Evolutionary conservation across 2,113 vertebrate genomes (phyloP).

Genomic region (Atlantisia rogersi): DNA sequence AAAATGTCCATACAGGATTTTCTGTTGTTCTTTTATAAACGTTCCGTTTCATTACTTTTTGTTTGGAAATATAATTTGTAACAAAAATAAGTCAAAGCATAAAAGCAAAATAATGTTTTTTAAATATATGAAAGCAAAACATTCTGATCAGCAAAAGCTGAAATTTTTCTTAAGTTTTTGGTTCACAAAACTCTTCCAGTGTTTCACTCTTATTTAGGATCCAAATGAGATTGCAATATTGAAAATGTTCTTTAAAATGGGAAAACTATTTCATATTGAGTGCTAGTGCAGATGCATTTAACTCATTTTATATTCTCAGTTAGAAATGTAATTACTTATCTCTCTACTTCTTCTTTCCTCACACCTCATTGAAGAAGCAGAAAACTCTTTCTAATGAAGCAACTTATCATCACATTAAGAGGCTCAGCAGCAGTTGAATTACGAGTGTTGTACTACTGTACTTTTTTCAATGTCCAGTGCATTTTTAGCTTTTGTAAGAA

Average conservation of each 20-base stretch:
- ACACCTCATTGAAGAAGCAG: slow-evolving; percentile 11
- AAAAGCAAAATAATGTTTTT: background rate
- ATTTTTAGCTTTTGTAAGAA: background rate
- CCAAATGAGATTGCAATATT: background rate
- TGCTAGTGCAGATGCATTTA: background rate
- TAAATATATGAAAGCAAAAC: background rate
- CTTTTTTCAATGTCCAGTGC: background rate
- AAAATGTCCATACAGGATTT: background rate
- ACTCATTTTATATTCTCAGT: background rate
- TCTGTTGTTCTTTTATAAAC: background rate
- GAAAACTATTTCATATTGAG: background rate
- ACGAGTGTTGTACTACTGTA: background rate
- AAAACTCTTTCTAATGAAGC: slow-evolving; percentile 10
- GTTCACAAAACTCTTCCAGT: background rate
- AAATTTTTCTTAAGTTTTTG: background rate
- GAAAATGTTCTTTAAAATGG: background rate
- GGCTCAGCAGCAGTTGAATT: background rate
- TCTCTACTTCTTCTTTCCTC: background rate
- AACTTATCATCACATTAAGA: slow-evolving; percentile 34
- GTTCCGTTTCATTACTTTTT: background rate
- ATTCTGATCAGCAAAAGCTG: background rate
- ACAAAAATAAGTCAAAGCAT: background rate
- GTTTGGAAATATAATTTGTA: background rate
- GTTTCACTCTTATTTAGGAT: background rate
- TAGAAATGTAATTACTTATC: background rate